Conservation (phyloP, 2,888 invertebrate genomes). For the Latheticus oryzae region DNA sequence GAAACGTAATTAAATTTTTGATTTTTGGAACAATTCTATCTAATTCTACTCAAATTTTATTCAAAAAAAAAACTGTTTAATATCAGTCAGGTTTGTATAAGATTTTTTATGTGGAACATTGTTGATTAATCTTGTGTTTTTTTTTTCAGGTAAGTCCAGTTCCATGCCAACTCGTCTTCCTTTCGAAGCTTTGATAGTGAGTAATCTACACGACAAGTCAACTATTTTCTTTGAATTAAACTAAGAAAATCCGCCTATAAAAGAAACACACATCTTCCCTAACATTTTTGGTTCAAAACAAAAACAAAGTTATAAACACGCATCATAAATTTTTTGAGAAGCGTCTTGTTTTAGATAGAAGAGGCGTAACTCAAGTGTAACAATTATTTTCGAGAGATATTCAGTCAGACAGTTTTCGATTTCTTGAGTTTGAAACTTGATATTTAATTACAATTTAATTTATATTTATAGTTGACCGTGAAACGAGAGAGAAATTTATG, state of each 20-base stretch:
- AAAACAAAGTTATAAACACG: constrained; percentile 16
- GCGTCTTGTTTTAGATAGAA: constrained; percentile 9
- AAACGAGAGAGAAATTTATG: no score
- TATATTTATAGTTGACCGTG: no score
- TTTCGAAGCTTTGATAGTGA: background rate
- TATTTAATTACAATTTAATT: no score
- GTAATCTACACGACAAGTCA: background rate
- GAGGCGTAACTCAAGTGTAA: constrained; percentile 9
- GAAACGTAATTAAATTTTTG: no score
- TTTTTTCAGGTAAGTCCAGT: constrained; percentile 23
- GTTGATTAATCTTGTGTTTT: constrained; percentile 1
- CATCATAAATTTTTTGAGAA: constrained; percentile 20
- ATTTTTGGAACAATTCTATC: no score
- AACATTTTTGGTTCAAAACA: constrained; percentile 14
- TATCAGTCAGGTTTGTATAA: constrained; percentile 7
- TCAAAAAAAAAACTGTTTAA: no score
- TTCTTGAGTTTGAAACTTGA: no score
- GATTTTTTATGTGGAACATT: background rate
- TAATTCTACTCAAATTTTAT: no score
- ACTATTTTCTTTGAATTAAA: background rate
- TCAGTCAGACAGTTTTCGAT: no score
- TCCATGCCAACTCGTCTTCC: background rate
- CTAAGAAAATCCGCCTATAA: constrained; percentile 4
- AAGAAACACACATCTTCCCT: constrained; percentile 16
- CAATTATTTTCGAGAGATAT: constrained; percentile 22